phyloP scores from a whole-genome alignment of 2,888 invertebrate genomes.

The Willowsia nigromaculata region DNA sequence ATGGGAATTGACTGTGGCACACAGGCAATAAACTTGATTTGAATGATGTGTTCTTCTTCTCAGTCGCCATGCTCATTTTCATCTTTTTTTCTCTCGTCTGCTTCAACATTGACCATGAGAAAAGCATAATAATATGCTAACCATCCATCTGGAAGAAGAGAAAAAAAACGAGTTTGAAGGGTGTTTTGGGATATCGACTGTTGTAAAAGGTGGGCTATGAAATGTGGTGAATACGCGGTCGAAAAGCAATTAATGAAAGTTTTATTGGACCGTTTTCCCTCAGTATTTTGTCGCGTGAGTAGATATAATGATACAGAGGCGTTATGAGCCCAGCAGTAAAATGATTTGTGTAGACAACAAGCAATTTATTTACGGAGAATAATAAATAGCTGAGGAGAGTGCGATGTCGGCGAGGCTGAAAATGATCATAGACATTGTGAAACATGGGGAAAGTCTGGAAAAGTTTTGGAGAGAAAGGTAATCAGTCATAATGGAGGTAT shows the following conservation, averaged over 20 bases:
- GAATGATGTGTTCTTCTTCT: slow-evolving; percentile 40
- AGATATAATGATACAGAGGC: not conserved
- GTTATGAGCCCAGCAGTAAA: slow-evolving; percentile 15
- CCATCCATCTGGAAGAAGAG: too few relatives aligned
- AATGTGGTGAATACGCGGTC: not conserved
- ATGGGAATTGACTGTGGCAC: slow-evolving; percentile 28
- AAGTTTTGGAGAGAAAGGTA: not conserved
- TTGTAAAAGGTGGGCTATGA: not conserved
- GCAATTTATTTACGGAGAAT: slow-evolving; percentile 37
- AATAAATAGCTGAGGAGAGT: not conserved
- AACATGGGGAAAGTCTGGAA: not conserved
- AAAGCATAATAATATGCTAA: not conserved
- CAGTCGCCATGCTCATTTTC: slow-evolving; percentile 12
- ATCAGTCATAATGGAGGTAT: slow-evolving; percentile 67
- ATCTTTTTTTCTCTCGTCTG: not conserved
- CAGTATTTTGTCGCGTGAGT: slow-evolving; percentile 33
- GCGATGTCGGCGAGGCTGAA: too few relatives aligned
- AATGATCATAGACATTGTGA: too few relatives aligned
- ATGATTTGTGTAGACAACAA: slow-evolving; percentile 47
- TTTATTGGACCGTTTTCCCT: slow-evolving; percentile 43
- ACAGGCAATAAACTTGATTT: slow-evolving; percentile 44
- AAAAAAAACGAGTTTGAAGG: too few relatives aligned
- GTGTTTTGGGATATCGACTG: too few relatives aligned
- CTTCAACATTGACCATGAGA: slow-evolving; percentile 2
- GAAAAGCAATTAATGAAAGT: slow-evolving; percentile 61